Base-by-base conservation (phyloP, 1,140 invertebrate species). In the Pemphigus obesinymphae region DNA sequence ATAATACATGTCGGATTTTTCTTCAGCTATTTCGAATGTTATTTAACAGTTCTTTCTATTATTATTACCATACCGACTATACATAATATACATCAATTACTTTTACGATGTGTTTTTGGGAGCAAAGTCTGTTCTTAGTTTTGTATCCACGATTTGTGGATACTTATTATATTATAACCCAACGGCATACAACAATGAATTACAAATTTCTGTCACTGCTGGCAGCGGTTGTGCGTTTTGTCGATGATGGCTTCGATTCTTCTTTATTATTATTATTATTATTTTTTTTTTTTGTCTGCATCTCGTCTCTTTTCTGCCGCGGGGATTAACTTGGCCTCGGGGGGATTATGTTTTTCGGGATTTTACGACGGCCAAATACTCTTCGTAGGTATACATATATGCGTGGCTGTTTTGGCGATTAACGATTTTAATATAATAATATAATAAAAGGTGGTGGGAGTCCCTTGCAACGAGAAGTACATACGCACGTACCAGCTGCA, bases 361-460 rank as follows among this genome's bases (percentile, higher is more conserved):
- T 80, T 80, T 80, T 63, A 80, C 76, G 76, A 80, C 73, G 40
- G 50, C 73, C 73, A 20, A 37, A 43, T 10, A 23, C 50, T 78
- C 20, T 40, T 40, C n/a, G n/a, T n/a, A n/a, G n/a, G n/a, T n/a
- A n/a, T n/a, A n/a, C n/a, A n/a, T n/a, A n/a, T n/a, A n/a, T n/a
- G n/a, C n/a, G n/a, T n/a, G n/a, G n/a, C 48, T 37, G 76, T 80
- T 80, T 80, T 80, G 76, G 53, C 76, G 76, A 80, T 80, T 80
- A 80, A 80, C 76, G 76, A 80, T 80, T 80, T 80, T 80, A 80
- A 80, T 80, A 45, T 61, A n/a, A n/a, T n/a, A n/a, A n/a, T n/a
- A n/a, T n/a, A n/a, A 80, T 53, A 80, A 80, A 61, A 80, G 76
- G 76, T 80, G 75, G 75, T 80, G 75, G 75, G 75, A 78, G 55